Percentiles rank a stretch among this genome's conserved stretches.
phyloP scores from a whole-genome alignment of 2,888 invertebrate species.

The Proisotoma minuta region DNA sequence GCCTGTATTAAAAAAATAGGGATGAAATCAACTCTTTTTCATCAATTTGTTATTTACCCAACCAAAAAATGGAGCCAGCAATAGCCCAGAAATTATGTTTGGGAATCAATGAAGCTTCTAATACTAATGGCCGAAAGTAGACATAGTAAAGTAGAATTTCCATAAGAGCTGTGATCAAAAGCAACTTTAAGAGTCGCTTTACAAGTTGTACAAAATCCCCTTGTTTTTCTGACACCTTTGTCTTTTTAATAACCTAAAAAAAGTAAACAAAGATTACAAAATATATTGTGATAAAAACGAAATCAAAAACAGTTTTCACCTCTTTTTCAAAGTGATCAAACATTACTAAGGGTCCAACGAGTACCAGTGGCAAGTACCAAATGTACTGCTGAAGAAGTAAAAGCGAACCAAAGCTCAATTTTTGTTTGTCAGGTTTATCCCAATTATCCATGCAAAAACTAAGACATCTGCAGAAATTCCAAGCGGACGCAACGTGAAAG shows the following conservation, averaged over 20 bases:
- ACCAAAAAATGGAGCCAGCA: neutral
- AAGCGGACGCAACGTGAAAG: constrained; percentile 67
- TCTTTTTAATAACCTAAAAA: constrained; percentile 16
- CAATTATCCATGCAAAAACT: constrained; percentile 65
- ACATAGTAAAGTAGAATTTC: constrained; percentile 72
- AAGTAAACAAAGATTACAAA: too few relatives aligned
- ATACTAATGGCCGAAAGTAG: constrained; percentile 72
- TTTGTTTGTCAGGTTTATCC: constrained; percentile 14
- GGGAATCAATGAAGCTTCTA: constrained; percentile 61
- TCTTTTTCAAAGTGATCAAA: constrained; percentile 64
- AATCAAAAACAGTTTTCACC: constrained; percentile 48
- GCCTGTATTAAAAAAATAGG: constrained; percentile 15
- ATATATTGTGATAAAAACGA: neutral
- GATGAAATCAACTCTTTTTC: neutral
- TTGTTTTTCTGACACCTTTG: neutral
- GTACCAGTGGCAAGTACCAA: constrained; percentile 71
- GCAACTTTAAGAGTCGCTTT: constrained; percentile 55
- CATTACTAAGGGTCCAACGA: constrained; percentile 74
- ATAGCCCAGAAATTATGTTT: constrained; percentile 59
- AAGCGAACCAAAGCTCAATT: constrained; percentile 35
- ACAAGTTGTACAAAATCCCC: constrained; percentile 13
- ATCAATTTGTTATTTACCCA: too few relatives aligned
- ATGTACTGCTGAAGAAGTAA: constrained; percentile 66
- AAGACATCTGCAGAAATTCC: constrained; percentile 59
- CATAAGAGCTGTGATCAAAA: constrained; percentile 65